phyloP scores from a whole-genome alignment of 1,140 invertebrate species.

The Pentalonia nigronervosa region DNA sequence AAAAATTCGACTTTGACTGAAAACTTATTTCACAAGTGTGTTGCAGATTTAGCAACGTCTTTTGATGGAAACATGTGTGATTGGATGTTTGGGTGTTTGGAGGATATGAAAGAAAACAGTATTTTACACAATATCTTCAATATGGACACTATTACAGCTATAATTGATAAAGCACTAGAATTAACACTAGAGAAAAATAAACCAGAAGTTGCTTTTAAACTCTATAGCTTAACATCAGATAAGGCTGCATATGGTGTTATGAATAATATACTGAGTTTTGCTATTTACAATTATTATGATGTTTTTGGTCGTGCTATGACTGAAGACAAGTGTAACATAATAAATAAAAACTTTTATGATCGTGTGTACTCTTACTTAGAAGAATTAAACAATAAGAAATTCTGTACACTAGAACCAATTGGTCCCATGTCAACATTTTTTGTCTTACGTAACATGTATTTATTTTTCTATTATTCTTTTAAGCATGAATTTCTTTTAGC shows the following conservation, averaged over 20 bases:
- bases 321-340: not conserved
- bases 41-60: constrained; percentile 41
- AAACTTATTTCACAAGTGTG: constrained; percentile 30
- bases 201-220: constrained; percentile 31
- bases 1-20: not conserved
- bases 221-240: not conserved
- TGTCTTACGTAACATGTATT: not conserved
- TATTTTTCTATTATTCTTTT: constrained; percentile 32
- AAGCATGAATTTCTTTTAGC: not conserved
- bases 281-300: constrained; percentile 43
- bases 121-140: not conserved
- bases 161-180: constrained; percentile 15
- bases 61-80: constrained; percentile 49
- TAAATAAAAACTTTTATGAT: constrained; percentile 3
- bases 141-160: not conserved
- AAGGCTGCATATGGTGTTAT: constrained; percentile 12
- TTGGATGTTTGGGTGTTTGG: constrained; percentile 42
- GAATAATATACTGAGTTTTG: constrained; percentile 31
- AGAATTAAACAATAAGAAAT: not conserved
- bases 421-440: constrained; percentile 22
- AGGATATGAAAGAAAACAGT: not conserved
- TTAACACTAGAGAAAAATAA: not conserved
- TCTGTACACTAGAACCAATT: not conserved
- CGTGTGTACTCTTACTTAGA: constrained; percentile 1
- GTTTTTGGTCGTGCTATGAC: not conserved